These are phyloP conservation scores for Theonella swinhoei DNA, from an alignment of 37 sponge, comb jelly and placozoan genomes.

Conservation along the genomic window DNA sequence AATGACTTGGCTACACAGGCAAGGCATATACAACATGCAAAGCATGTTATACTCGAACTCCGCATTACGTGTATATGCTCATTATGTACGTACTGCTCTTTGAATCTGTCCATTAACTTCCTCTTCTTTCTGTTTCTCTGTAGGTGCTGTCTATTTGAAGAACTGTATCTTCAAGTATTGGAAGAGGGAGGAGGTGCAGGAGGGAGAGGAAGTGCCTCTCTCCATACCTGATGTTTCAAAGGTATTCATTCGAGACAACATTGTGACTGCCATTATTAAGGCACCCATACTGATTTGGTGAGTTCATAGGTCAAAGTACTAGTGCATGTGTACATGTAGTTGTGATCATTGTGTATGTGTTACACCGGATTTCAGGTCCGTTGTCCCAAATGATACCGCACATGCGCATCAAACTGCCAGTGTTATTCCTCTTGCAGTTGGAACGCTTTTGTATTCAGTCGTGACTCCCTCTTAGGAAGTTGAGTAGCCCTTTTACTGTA, in stretches of 20 bases:
- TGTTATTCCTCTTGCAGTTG: too few relatives aligned
- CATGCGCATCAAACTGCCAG: too few relatives aligned
- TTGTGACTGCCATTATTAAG: constrained; percentile 80
- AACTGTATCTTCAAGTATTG: constrained; percentile 84
- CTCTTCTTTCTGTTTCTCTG: neutral
- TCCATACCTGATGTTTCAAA: constrained; percentile 62
- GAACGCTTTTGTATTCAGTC: too few relatives aligned
- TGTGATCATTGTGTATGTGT: constrained; percentile 1
- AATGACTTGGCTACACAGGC: too few relatives aligned
- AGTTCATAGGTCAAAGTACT: neutral
- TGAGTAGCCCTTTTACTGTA: neutral
- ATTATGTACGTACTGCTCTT: too few relatives aligned
- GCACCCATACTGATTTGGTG: constrained; percentile 70
- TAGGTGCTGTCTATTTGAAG: constrained; percentile 91
- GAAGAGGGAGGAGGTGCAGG: constrained; percentile 57
- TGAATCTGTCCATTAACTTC: constrained; percentile 1
- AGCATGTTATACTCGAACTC: too few relatives aligned
- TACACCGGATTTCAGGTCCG: too few relatives aligned
- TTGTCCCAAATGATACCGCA: too few relatives aligned
- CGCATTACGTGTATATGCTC: too few relatives aligned
- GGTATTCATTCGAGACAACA: constrained; percentile 61
- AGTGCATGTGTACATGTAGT: neutral
- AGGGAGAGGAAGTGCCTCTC: constrained; percentile 40
- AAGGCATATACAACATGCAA: too few relatives aligned
- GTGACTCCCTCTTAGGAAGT: too few relatives aligned